A percentile compares a stretch with the other conserved stretches of the same genome.
phyloP scores from a whole-genome alignment of 1,140 invertebrate genomes.

The Coptotermes formosanus region DNA sequence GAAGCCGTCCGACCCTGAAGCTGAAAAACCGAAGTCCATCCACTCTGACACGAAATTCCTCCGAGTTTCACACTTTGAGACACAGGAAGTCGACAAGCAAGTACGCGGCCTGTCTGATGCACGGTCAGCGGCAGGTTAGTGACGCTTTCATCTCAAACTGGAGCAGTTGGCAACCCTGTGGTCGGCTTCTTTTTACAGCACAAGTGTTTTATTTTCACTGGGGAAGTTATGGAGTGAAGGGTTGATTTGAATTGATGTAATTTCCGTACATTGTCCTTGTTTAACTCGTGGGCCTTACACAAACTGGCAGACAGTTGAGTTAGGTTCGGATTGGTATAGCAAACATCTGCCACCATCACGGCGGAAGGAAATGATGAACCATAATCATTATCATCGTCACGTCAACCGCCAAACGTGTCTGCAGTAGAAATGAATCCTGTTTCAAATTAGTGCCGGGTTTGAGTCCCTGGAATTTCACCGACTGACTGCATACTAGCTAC shows the following conservation, averaged over 20 bases:
- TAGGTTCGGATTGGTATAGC: neutral
- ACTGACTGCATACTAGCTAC: no score
- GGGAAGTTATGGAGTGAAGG: neutral
- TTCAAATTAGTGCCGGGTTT: no score
- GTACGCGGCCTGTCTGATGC: no score
- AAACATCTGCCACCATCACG: neutral
- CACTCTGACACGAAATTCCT: no score
- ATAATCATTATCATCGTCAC: neutral
- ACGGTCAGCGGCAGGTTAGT: neutral
- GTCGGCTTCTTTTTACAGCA: neutral
- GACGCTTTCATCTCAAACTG: neutral
- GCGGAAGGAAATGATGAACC: neutral
- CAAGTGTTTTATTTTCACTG: neutral
- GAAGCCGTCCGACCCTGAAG: no score
- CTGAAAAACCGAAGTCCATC: no score
- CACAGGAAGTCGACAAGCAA: no score
- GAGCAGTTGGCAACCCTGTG: slow-evolving; percentile 8
- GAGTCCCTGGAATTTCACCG: no score
- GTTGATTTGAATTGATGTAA: neutral
- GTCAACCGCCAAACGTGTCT: no score
- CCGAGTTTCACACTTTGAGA: no score
- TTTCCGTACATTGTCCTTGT: neutral
- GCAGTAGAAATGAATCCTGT: no score
- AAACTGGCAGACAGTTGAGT: slow-evolving; percentile 11
- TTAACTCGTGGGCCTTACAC: neutral